Percentiles rank a stretch among this genome's conserved stretches.
These are phyloP conservation scores for Drosophila melanosoma DNA, from an alignment of 2,888 invertebrate genomes.

Conservation along the genomic window DNA sequence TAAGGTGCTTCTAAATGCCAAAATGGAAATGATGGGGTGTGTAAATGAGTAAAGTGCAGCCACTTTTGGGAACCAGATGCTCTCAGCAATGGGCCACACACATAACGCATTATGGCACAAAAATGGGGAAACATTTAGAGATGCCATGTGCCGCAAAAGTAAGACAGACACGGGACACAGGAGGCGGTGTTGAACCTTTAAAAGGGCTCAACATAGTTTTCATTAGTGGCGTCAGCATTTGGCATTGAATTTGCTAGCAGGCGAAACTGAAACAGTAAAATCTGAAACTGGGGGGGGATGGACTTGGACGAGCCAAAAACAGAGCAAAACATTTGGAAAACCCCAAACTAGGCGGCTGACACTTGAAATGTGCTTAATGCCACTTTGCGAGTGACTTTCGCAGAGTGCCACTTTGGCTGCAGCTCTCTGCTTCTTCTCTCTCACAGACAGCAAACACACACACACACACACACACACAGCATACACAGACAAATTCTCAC, in stretches of 20 bases:
- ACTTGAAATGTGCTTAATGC: constrained; percentile 80
- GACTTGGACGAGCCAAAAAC: constrained; percentile 35
- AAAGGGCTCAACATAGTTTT: constrained; percentile 76
- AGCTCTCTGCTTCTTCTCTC: constrained; percentile 33
- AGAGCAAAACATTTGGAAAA: constrained; percentile 69
- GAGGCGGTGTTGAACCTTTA: constrained; percentile 59
- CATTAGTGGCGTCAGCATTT: constrained; percentile 69
- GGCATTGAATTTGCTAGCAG: constrained; percentile 51
- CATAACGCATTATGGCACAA: constrained; percentile 59
- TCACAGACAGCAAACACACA: background rate
- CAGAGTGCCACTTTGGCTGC: constrained; percentile 75
- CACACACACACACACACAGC: background rate
- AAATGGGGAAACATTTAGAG: constrained; percentile 21
- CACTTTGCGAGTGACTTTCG: constrained; percentile 81
- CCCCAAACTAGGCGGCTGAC: constrained; percentile 63
- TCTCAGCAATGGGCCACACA: constrained; percentile 39
- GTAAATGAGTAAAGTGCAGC: constrained; percentile 66
- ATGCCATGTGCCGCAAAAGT: constrained; percentile 9
- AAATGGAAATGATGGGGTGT: constrained; percentile 38
- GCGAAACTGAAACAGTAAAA: constrained; percentile 27
- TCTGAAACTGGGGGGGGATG: background rate
- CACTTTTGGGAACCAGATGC: constrained; percentile 48
- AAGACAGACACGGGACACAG: constrained; percentile 28
- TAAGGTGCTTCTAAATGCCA: constrained; percentile 48
- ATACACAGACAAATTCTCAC: constrained; percentile 1